Conservation (phyloP, 2,888 invertebrate species). For the Diloba caeruleocephala region DNA sequence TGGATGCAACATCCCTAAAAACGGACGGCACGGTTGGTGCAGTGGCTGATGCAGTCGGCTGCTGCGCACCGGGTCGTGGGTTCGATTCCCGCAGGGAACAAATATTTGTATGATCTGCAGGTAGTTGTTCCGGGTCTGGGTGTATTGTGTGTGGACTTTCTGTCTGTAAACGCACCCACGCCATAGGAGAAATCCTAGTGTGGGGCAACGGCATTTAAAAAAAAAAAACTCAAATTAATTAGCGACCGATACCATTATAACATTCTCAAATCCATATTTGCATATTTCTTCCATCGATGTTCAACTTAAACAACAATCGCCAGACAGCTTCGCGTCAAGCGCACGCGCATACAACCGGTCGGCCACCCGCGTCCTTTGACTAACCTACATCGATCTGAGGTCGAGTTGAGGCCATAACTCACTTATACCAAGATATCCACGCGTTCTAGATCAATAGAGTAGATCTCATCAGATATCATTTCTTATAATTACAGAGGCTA, state of each 20-base stretch:
- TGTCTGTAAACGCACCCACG: too few species aligned
- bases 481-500: too few species aligned
- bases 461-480: constrained; percentile 3
- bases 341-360: constrained; percentile 47
- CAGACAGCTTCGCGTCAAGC: constrained; percentile 26
- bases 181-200: too few species aligned
- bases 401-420: constrained; percentile 52
- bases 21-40: too few species aligned
- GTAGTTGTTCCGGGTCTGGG: too few species aligned
- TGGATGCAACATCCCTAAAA: too few species aligned
- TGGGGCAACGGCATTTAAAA: too few species aligned
- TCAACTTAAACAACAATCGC: constrained; percentile 30
- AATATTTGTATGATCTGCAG: too few species aligned
- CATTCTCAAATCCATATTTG: constrained; percentile 9
- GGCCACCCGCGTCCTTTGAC: constrained; percentile 62
- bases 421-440: constrained; percentile 38
- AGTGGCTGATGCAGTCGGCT: too few species aligned
- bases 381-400: constrained; percentile 64
- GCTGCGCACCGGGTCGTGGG: too few species aligned
- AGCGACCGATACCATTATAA: constrained; percentile 15
- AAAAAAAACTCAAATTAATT: background rate
- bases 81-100: too few species aligned
- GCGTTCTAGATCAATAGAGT: constrained; percentile 8
- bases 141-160: too few species aligned
- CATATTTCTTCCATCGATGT: constrained; percentile 11